Percentiles rank a stretch among this genome's conserved stretches.
Evolutionary conservation across 37 sponge, comb jelly and placozoan species (phyloP).

Genomic region (Theonella swinhoei): DNA sequence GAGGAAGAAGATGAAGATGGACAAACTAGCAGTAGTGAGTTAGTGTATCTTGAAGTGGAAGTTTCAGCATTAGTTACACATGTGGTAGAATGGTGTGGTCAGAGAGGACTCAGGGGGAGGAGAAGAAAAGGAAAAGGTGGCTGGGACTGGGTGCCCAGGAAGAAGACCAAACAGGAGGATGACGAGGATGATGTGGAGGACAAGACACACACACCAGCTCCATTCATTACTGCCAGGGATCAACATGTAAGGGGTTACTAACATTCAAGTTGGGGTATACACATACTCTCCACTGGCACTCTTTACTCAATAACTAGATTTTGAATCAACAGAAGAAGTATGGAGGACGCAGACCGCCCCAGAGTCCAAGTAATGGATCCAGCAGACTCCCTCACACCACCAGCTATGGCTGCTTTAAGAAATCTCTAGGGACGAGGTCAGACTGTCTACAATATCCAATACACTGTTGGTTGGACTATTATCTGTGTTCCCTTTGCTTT

Average conservation of each 20-base stretch:
- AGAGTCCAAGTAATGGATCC: not conserved
- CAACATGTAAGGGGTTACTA: conserved; percentile 47
- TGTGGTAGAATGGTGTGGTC: not conserved
- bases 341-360: conserved; percentile 15
- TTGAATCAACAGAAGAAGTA: conserved; percentile 67
- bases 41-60: not conserved
- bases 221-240: conserved; percentile 73
- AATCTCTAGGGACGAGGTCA: conserved; percentile 61
- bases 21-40: not conserved
- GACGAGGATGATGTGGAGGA: not conserved
- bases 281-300: not conserved
- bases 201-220: not conserved
- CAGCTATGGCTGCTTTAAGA: conserved; percentile 59
- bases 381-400: not conserved
- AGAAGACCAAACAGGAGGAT: conserved; percentile 20
- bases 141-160: not conserved
- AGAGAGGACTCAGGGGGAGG: not conserved
- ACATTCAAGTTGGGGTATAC: not conserved
- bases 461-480: too few species aligned
- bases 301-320: conserved; percentile 8
- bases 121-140: not conserved
- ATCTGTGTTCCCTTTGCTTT: too few species aligned
- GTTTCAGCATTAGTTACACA: not conserved
- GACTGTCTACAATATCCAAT: not conserved
- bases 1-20: not conserved